phyloP scores from a whole-genome alignment of 2,797 vertebrate genomes.

The Channa striata region DNA sequence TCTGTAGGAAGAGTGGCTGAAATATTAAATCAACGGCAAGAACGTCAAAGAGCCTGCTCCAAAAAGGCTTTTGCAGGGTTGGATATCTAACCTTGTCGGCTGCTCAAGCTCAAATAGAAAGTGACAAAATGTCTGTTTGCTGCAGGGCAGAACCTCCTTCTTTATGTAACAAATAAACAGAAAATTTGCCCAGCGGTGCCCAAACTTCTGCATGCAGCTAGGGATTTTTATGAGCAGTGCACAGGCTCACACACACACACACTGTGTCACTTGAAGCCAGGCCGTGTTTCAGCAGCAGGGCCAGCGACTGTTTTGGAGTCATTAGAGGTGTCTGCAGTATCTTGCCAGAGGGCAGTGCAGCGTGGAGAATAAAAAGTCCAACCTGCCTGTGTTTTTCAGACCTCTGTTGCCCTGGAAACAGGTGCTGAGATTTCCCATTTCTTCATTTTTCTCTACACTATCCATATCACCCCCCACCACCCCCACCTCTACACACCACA shows the following conservation, averaged over 20 bases:
- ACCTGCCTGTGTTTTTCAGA: slow-evolving; percentile 82
- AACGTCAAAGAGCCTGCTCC: too few species aligned
- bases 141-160: too few species aligned
- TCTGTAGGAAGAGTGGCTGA: too few species aligned
- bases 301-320: slow-evolving; percentile 50
- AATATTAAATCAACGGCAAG: too few species aligned
- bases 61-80: too few species aligned
- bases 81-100: too few species aligned
- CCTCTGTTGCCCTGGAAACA: slow-evolving; percentile 89
- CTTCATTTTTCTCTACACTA: slow-evolving; percentile 81
- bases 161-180: too few species aligned
- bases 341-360: slow-evolving; percentile 80
- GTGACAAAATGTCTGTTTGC: too few species aligned
- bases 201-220: too few species aligned
- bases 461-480: slow-evolving; percentile 73
- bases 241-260: not conserved
- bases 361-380: slow-evolving; percentile 74
- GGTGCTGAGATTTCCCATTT: slow-evolving; percentile 85
- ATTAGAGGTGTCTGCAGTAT: slow-evolving; percentile 74
- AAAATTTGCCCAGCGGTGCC: not conserved
- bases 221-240: not conserved
- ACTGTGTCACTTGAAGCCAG: slow-evolving; percentile 36
- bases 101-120: too few species aligned
- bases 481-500: slow-evolving; percentile 45
- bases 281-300: slow-evolving; percentile 24